Evolutionary conservation across 2,797 vertebrate genomes (phyloP), one percentile per base, ranked within the genome.

Genomic region (Gobionotothen gibberifrons): DNA sequence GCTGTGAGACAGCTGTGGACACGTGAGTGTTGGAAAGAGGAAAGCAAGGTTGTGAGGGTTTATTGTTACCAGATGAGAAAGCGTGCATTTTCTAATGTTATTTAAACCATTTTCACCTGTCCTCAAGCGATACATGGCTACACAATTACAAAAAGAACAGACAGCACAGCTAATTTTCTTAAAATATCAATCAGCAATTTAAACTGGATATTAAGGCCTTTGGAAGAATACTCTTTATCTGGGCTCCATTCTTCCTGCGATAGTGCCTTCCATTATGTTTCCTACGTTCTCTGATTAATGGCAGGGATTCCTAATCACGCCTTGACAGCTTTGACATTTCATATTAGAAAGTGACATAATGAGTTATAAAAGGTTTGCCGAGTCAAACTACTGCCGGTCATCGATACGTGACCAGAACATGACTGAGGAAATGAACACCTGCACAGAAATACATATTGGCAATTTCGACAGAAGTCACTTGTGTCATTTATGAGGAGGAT

Each of bases 281-380:
- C 51, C 70, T 55, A 39, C 26, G 39, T 9, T 42, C 48, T 79
- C 66, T 51, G 43, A 72, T 62, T 57, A 62, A 59, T 7, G n/a
- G 19, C 67, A 21, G 54, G 47, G 54, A 62, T 59, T 58, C 40
- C 42, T 58, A 51, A 77, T 69, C 55, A 62, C 47, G 58, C 63
- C 26, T 72, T 6, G 3, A 62, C 60, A 63, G 32, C 48, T 26
- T 36, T 58, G 71, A 59, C 60, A 46, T 59, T 53, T 78, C 17
- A 48, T 26, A 63, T 73, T 49, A 80, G 39, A 55, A 11, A 59
- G 68, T 44, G 70, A 80, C 62, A 61, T 7, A 29, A 72, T 3
- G 2, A 29, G 17, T 52, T 62, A 26, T 26, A 55, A 74, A 69
- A 70, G 65, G 44, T 68, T 61, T 29, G 19, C 2, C 2, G 15